Evolutionary conservation across 2,797 vertebrate genomes (phyloP), one percentile per base, ranked within the genome.

Genomic region (Delichon dasypus): DNA sequence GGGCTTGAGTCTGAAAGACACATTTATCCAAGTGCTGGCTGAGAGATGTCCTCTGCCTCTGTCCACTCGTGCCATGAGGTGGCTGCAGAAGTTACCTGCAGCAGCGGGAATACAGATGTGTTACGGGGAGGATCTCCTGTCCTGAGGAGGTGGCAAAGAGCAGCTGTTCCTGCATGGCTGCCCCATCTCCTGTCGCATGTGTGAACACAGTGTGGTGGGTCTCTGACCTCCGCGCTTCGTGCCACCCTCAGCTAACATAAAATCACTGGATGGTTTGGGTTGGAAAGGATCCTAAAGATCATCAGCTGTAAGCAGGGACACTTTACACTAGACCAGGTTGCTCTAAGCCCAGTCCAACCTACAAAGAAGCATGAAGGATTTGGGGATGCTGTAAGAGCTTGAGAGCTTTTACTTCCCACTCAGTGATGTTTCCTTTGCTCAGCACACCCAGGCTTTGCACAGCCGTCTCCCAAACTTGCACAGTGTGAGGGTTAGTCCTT

Each of bases 11-110:
- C 62, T 81, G 67, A 61, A 75, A 50, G 51, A 47, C 0, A 4
- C 1, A 2, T 66, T 76, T 23, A 16, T 34, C 38, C 47, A 5
- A 30, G 72, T 51, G 30, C 25, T 10, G 22, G 36, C 51, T 48
- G 50, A 38, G 54, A 48, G 18, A 20, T 60, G n/a, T n/a, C 3
- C 26, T 23, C 48, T 1, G 2, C 27, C 17, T 51, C 45, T 3
- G 1, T 44, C 30, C 27, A 67, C 42, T 15, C 0, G 0, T 0
- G 0, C 27, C 0, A 0, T n/a, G 80, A 32, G 18, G 21, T 50
- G n/a, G 2, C 18, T 45, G 42, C 34, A 38, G 85, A 26, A 22
- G 16, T 72, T 44, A 9, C 14, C 64, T 60, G 32, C 66, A 72
- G 45, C 44, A 50, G 2, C 0, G 1, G 36, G 42, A 79, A 10